Base-by-base conservation (phyloP, 1,140 invertebrate species). In the Drosophila watanabei region DNA sequence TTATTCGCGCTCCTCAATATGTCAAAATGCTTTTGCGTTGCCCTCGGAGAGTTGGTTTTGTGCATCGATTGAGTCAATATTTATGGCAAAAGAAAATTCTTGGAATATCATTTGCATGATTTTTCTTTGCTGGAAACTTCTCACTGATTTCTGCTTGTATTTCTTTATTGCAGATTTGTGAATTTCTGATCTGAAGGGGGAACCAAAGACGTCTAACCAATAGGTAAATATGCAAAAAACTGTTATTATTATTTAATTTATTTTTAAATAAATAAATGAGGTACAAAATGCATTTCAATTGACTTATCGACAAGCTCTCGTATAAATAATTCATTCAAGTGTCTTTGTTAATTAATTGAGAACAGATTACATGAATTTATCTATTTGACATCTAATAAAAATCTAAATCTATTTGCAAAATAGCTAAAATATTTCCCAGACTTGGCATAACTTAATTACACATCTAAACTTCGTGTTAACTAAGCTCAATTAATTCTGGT, bases 1-100 rank as follows among this genome's bases (percentile, higher is more conserved):
- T 75, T 75, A 75, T 64, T 63, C 71, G 58, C 71, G 58, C 71
- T 37, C 11, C 59, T 75, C 58, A 46, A 54, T 41, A 75, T 75
- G 71, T 76, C 59, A 75, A 56, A 75, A 75, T 61, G 35, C 48
- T 61, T 69, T 60, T 75, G 37, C 35, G 5, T 30, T 30, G 35
- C 33, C 41, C 24, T 75, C 28, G 33, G 18, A 52, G 39, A 63
- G 30, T 63, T 63, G 58, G 37, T 54, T 63, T 64, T 48, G 33
- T 65, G 71, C 72, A 32, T 28, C 70, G 18, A 41, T 43, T 75
- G 48, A 48, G 30, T 54, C 41, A 41, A 35, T 56, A 35, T 73
- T 41, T 63, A 75, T 64, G 71, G 28, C 20, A 39, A 39, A 49
- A 33, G 48, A 20, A 51, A 63, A 46, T 54, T 37, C 43, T 16